A percentile compares a stretch with the other conserved stretches of the same genome.
phyloP scores from a whole-genome alignment of 1,140 invertebrate genomes.

The Anastrepha obliqua region DNA sequence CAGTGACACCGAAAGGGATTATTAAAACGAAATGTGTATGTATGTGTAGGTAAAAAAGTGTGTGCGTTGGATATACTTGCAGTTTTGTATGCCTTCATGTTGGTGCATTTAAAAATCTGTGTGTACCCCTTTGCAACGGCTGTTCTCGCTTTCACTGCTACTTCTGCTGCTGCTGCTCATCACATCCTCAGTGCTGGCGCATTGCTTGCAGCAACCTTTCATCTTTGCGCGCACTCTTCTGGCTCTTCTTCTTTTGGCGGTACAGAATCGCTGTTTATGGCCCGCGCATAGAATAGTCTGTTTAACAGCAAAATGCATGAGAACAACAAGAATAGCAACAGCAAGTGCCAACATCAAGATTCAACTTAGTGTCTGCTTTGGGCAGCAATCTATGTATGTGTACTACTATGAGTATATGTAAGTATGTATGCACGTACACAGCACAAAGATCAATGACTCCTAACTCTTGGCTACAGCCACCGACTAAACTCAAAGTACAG shows the following conservation, averaged over 20 bases:
- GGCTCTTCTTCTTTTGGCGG: conserved; percentile 12
- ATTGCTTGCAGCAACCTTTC: conserved; percentile 26
- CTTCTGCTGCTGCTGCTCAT: background rate
- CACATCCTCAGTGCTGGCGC: background rate
- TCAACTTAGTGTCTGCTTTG: background rate
- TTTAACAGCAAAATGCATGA: conserved; percentile 1
- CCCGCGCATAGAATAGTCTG: conserved; percentile 15
- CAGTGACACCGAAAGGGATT: conserved; percentile 24
- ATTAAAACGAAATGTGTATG: background rate
- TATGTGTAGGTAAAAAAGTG: background rate
- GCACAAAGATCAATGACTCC: conserved; percentile 30
- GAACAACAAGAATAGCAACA: background rate
- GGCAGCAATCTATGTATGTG: background rate
- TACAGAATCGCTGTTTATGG: conserved; percentile 31
- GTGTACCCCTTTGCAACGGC: background rate
- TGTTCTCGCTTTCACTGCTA: background rate
- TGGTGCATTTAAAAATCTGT: conserved; percentile 36
- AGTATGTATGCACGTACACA: background rate
- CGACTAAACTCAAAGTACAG: conserved; percentile 4
- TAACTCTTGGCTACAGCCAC: background rate
- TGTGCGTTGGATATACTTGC: background rate
- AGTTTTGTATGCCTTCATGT: background rate
- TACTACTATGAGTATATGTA: background rate
- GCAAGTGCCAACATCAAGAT: background rate
- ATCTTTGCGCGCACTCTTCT: background rate